Evolutionary conservation across 2,888 invertebrate species (phyloP), one percentile per base, ranked within the genome.

Genomic region (Drosophila mercatorum): DNA sequence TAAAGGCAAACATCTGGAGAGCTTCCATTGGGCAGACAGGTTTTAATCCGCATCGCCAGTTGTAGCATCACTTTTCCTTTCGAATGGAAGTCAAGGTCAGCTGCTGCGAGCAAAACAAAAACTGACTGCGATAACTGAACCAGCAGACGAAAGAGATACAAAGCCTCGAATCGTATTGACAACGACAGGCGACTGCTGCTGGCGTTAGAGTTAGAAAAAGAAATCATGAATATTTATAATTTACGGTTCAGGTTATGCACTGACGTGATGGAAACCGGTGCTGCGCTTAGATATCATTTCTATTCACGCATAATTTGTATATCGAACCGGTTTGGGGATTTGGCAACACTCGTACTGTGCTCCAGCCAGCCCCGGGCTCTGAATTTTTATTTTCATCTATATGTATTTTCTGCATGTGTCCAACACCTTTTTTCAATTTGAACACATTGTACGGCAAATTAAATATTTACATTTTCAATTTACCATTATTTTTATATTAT

Each of bases 31-130:
- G 17, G 12, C 28, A 55, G 75, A 85, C 84, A 66, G 79, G 86
- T 88, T 86, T 72, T 40, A 60, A 60, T 47, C 58, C 60, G 53
- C 72, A 56, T 55, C 41, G 47, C 55, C 57, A 69, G 74, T 60
- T 70, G 64, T 44, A 61, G 72, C 76, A 75, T 75, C 81, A 89
- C 84, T 89, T 85, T 87, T 89, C 74, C 85, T 89, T 87, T 87
- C 66, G 43, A 77, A 86, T 88, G 74, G 88, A 75, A 86, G 86
- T 86, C 89, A 86, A 86, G 89, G 86, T 86, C 85, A 62, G 47
- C 26, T 60, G 63, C 63, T 66, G 76, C 63, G 67, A 62, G 58
- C 64, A 65, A 59, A 78, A 64, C 62, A 61, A 28, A 74, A 71
- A 62, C 44, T 43, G 51, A 56, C 40, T 63, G 10, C 46, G 17